These are phyloP conservation scores for Calidris pugnax DNA, from an alignment of 2,113 vertebrate species.

Conservation along the genomic window DNA sequence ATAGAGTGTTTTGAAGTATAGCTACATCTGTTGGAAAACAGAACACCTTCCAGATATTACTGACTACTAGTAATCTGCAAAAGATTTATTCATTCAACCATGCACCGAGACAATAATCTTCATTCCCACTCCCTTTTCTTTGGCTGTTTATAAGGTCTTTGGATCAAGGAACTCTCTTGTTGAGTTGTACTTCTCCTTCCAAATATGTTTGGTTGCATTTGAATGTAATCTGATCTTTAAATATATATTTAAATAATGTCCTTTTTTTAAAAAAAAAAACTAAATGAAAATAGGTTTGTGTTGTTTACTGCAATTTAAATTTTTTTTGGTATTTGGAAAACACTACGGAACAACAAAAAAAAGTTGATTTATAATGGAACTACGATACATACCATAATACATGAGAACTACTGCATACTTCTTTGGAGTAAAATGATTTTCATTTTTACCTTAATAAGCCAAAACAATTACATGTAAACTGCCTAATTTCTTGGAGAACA, in stretches of 20 bases:
- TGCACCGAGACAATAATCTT: neutral
- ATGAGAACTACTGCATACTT: neutral
- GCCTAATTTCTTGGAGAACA: neutral
- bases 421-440: neutral
- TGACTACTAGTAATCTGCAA: slow-evolving; percentile 42
- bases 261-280: neutral
- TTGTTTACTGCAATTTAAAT: neutral
- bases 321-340: neutral
- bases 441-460: neutral
- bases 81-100: slow-evolving; percentile 18
- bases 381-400: neutral
- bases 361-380: neutral
- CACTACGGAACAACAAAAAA: neutral
- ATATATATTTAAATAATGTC: neutral
- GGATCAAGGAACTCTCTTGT: slow-evolving; percentile 18
- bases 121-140: neutral
- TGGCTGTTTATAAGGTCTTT: neutral
- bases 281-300: neutral
- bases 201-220: slow-evolving; percentile 3
- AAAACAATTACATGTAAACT: neutral
- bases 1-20: slow-evolving; percentile 73
- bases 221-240: neutral
- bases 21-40: slow-evolving; percentile 76
- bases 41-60: slow-evolving; percentile 41
- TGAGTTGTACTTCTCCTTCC: neutral